These are phyloP conservation scores for Myrmecobius fasciatus DNA, from an alignment of 2,113 vertebrate species.

Conservation along the genomic window DNA sequence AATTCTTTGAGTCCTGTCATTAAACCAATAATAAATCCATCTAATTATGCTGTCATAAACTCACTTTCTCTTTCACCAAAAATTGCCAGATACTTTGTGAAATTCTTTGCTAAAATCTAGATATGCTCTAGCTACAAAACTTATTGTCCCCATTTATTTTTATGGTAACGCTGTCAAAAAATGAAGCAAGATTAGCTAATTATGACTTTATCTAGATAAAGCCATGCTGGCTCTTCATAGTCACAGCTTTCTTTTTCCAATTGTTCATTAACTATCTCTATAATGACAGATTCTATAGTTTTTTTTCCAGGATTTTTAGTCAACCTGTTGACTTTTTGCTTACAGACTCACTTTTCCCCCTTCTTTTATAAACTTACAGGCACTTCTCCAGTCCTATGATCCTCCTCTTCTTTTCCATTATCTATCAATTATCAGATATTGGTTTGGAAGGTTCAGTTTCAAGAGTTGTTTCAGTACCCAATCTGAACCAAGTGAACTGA, in stretches of 20 bases:
- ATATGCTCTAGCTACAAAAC: background rate
- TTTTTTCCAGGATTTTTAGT: background rate
- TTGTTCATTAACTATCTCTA: background rate
- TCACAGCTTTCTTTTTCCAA: background rate
- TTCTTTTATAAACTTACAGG: background rate
- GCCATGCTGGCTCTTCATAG: background rate
- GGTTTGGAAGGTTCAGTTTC: background rate
- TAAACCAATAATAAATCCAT: background rate
- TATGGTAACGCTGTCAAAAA: background rate
- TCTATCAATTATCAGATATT: background rate
- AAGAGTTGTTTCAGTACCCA: background rate
- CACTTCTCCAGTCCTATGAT: background rate
- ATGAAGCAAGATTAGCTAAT: background rate
- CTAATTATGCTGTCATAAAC: background rate
- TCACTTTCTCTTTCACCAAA: background rate
- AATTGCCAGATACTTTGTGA: background rate
- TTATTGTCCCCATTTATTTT: background rate
- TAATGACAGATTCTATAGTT: background rate
- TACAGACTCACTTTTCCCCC: background rate
- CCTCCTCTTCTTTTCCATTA: background rate
- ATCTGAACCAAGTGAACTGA: background rate
- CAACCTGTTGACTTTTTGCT: background rate
- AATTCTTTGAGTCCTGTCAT: background rate
- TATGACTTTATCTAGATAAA: background rate
- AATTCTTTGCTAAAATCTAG: background rate